Conservation (phyloP, 2,113 vertebrate species). For the Phylloscopus whistleri region DNA sequence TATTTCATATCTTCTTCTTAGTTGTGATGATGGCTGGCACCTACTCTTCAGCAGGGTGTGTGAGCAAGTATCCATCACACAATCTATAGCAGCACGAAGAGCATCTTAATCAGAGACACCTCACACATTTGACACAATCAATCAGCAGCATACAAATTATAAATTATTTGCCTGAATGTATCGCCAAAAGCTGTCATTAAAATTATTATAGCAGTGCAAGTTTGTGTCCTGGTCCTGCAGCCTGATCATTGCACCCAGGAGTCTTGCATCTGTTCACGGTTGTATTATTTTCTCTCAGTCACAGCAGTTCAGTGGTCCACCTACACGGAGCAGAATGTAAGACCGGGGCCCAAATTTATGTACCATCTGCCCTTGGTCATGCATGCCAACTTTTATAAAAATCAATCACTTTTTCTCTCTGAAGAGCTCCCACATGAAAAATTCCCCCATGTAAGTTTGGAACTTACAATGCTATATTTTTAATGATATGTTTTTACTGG, state of each 20-base stretch:
- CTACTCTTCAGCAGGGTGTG: not conserved
- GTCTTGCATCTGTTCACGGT: not conserved
- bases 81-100: not conserved
- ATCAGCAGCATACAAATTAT: not conserved
- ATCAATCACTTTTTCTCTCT: conserved; percentile 34
- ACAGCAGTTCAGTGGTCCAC: conserved; percentile 46
- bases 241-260: not conserved
- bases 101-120: not conserved
- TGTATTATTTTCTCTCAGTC: conserved; percentile 17
- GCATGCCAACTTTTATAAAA: conserved; percentile 47
- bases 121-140: not conserved
- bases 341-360: conserved; percentile 44
- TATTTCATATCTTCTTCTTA: not conserved
- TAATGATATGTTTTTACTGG: not conserved
- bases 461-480: not conserved
- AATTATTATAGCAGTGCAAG: not conserved
- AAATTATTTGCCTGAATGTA: not conserved
- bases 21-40: not conserved
- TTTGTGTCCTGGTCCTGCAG: not conserved
- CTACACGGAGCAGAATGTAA: conserved; percentile 42
- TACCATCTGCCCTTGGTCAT: conserved; percentile 51
- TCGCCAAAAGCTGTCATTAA: not conserved
- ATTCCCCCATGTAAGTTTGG: not conserved
- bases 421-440: conserved; percentile 7
- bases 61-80: not conserved